Percentiles rank a stretch among this genome's conserved stretches.
Conservation (phyloP, 2,888 invertebrate genomes). For the Cactoblastis cactorum region DNA sequence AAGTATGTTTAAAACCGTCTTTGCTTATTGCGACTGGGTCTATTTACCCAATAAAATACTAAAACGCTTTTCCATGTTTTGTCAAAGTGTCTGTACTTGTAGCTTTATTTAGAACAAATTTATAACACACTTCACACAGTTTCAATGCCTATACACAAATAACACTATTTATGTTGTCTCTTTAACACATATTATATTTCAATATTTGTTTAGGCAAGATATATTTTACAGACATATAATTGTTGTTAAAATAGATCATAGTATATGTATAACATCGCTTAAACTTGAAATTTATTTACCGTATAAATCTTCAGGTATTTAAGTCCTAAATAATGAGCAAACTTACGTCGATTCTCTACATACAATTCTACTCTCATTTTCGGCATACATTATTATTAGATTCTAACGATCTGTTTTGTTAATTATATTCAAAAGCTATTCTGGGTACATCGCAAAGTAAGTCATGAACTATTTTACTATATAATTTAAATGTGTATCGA, state of each 20-base stretch:
- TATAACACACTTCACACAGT: neutral
- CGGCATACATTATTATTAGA: neutral
- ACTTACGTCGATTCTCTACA: too few species aligned
- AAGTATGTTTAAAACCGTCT: neutral
- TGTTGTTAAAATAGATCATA: neutral
- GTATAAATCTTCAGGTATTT: too few species aligned
- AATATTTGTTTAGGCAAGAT: neutral
- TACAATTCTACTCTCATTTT: neutral
- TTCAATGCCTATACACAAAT: neutral
- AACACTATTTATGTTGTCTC: neutral
- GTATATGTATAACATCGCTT: too few species aligned
- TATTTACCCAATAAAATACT: neutral
- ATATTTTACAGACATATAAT: neutral
- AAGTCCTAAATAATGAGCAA: too few species aligned
- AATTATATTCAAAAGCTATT: neutral
- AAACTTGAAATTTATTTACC: too few species aligned
- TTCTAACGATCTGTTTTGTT: neutral
- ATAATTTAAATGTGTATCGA: constrained; percentile 10
- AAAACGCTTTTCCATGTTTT: neutral
- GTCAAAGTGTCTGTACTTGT: neutral
- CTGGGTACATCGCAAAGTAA: neutral
- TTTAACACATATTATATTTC: neutral
- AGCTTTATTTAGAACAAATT: neutral
- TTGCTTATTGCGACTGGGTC: neutral
- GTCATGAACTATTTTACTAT: constrained; percentile 5